Evolutionary conservation across 1,140 invertebrate species (phyloP).

Genomic region (Drosophila obscura): DNA sequence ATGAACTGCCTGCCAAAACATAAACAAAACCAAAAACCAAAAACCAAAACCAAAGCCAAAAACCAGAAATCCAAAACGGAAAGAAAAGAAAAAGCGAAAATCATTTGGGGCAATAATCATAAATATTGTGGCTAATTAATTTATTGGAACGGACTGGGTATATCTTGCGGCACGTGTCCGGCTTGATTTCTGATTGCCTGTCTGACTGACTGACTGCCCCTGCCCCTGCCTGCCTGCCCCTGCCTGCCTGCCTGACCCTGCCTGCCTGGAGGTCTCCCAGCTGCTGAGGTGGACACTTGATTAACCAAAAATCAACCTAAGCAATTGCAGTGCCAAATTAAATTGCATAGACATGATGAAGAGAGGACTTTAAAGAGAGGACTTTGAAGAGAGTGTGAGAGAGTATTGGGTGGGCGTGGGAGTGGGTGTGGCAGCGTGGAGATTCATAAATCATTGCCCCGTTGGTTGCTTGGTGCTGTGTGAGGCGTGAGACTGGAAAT

Average conservation of each 20-base stretch:
- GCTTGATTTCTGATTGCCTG: not conserved
- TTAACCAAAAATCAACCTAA: conserved; percentile 24
- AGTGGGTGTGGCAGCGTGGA: not conserved
- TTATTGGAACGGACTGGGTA: conserved; percentile 32
- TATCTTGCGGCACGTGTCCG: conserved; percentile 20
- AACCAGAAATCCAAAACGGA: conserved; percentile 5
- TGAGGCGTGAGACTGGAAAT: conserved; percentile 5
- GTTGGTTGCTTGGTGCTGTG: not conserved
- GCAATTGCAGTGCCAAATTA: conserved; percentile 36
- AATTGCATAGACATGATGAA: too few relatives aligned
- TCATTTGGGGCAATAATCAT: conserved; percentile 58
- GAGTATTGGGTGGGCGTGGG: not conserved
- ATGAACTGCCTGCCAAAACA: conserved; percentile 35
- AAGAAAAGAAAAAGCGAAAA: conserved; percentile 23
- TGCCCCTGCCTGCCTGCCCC: too few relatives aligned
- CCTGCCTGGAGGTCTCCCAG: too few relatives aligned
- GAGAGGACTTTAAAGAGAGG: not conserved
- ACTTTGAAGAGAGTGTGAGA: too few relatives aligned
- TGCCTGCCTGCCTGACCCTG: too few relatives aligned
- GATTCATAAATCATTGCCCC: conserved; percentile 25
- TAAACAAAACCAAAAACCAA: conserved; percentile 19
- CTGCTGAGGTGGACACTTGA: conserved; percentile 15
- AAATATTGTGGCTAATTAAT: conserved; percentile 72
- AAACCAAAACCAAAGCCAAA: conserved; percentile 12
- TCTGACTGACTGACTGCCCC: too few relatives aligned